A percentile compares a stretch with the other conserved stretches of the same genome.
These are phyloP conservation scores for Syngnathus scovelli DNA, from an alignment of 2,113 vertebrate species.

Conservation along the genomic window DNA sequence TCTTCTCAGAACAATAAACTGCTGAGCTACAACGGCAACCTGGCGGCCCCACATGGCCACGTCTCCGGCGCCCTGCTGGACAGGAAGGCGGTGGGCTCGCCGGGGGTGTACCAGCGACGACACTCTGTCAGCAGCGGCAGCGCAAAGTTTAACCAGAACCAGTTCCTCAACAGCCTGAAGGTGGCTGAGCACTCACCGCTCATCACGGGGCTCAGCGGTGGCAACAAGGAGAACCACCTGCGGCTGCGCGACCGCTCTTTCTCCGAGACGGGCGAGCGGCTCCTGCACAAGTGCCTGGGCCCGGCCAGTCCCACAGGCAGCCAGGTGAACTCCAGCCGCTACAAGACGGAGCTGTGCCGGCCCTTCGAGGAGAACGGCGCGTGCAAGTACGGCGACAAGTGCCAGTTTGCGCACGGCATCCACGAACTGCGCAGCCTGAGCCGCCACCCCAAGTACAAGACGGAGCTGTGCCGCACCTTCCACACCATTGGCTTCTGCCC, in stretches of 20 bases:
- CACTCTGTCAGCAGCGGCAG: slow-evolving; percentile 86
- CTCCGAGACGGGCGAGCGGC: slow-evolving; percentile 90
- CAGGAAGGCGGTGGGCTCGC: slow-evolving; percentile 97
- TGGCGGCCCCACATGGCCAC: slow-evolving; percentile 66
- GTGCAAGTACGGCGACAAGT: slow-evolving; percentile 98
- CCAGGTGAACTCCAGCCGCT: slow-evolving; percentile 97
- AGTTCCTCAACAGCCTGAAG: slow-evolving; percentile 89
- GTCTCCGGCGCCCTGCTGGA: slow-evolving; percentile 90
- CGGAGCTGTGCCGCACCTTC: slow-evolving; percentile 98
- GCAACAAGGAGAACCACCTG: slow-evolving; percentile 88
- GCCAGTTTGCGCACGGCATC: slow-evolving; percentile 96
- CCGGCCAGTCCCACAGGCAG: slow-evolving; percentile 70
- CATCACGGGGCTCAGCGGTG: slow-evolving; percentile 71
- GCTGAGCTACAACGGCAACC: slow-evolving; percentile 81
- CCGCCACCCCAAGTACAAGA: slow-evolving; percentile 98
- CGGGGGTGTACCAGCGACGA: slow-evolving; percentile 85
- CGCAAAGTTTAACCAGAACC: slow-evolving; percentile 90
- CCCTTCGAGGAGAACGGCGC: slow-evolving; percentile 96
- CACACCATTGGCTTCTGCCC: slow-evolving; percentile 98
- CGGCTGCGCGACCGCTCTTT: slow-evolving; percentile 92
- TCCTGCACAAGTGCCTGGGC: slow-evolving; percentile 78
- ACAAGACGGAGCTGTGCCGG: slow-evolving; percentile 97
- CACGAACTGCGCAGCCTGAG: slow-evolving; percentile 96
- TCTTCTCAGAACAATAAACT: slow-evolving; percentile 85
- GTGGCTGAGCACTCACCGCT: slow-evolving; percentile 70